Evolutionary conservation across 2,888 invertebrate genomes (phyloP), one percentile per base, ranked within the genome.

Genomic region (Eupithecia exiguata): DNA sequence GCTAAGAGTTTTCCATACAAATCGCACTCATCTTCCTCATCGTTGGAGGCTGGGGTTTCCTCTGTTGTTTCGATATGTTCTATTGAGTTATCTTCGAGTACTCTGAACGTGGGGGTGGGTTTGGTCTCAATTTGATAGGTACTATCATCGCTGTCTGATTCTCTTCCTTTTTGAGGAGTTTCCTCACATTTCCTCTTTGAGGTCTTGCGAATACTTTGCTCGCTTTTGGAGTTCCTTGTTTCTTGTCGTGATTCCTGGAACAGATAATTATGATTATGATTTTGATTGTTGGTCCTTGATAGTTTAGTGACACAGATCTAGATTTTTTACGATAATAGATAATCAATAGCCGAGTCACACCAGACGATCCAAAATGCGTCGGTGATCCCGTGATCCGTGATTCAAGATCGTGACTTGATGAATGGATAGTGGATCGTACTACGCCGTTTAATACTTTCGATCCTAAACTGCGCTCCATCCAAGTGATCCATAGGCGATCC

Each of bases 231-330:
- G 35, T 21, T 58, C 38, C 40, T 61, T 12, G 58, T 58, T 61
- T 61, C 69, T 43, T 38, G 40, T 61, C 61, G 58, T 16, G 61
- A 53, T 53, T 68, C 58, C 69, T 69, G 25, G 12, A 69, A 61
- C 10, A 69, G 40, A 61, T 62, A 62, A 35, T 35, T 21, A 53
- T 18, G 0, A 46, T 49, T 12, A 21, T 58, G 21, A 49, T 53
- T 53, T n/a, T 58, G n/a, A 12, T 53, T 21, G 53, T 25, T 25
- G 25, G 58, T 58, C 25, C 53, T 14, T 25, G 25, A 12, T 25
- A 58, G 58, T 58, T 58, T 58, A 21, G 4, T 21, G 9, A n/a
- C 49, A 49, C 49, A 49, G 49, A 49, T 49, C 9, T 53, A 10
- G n/a, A 53, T 6, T 21, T 49, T 53, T 9, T 53, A 21, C 21